phyloP scores from a whole-genome alignment of 2,113 vertebrate species.

The Rhagologus leucostigma region DNA sequence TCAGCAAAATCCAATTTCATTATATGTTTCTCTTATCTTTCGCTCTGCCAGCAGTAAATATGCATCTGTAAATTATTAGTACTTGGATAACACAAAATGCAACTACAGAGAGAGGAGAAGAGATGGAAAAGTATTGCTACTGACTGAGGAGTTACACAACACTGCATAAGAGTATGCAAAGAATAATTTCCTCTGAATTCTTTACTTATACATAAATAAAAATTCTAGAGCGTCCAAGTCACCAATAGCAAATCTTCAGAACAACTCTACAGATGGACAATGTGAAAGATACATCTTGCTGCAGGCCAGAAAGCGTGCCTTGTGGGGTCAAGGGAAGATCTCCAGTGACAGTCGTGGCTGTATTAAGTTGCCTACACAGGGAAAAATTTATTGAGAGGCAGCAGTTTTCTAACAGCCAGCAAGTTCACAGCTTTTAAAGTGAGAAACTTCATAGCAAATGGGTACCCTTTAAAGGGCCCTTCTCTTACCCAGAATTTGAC shows the following conservation, averaged over 20 bases:
- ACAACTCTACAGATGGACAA: background rate
- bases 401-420: background rate
- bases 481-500: conserved; percentile 93
- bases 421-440: background rate
- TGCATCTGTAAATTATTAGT: background rate
- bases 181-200: background rate
- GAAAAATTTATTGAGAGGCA: background rate
- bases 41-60: background rate
- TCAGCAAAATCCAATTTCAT: background rate
- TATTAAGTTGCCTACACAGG: background rate
- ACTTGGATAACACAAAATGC: background rate
- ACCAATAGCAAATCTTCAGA: background rate
- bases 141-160: background rate
- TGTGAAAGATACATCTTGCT: background rate
- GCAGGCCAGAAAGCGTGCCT: background rate
- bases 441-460: background rate
- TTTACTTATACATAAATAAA: background rate
- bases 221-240: background rate
- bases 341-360: background rate
- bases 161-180: background rate
- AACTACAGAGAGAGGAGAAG: background rate
- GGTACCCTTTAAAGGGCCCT: background rate
- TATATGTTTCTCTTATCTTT: background rate
- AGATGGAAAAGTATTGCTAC: background rate
- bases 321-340: background rate